A percentile compares a stretch with the other conserved stretches of the same genome.
These are phyloP conservation scores for Clanis bilineata DNA, from an alignment of 2,888 invertebrate genomes.

Conservation along the genomic window DNA sequence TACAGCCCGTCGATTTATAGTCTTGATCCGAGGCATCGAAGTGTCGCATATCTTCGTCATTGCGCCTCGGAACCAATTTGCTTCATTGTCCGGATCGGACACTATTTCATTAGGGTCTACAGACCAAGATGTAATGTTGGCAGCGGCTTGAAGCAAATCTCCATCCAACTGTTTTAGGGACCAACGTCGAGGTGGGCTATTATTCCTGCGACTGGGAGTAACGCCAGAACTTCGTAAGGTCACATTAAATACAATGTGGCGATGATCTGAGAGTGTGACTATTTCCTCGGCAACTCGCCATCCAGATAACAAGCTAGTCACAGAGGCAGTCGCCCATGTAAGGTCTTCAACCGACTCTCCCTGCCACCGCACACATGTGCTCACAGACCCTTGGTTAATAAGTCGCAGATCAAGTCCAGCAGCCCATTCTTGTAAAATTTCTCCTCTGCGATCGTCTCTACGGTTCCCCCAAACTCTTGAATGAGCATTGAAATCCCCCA, in stretches of 20 bases:
- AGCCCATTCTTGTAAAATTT: not conserved
- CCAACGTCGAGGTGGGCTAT: not conserved
- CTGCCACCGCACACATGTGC: conserved; percentile 19
- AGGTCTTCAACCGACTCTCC: conserved; percentile 19
- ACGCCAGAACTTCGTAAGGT: not conserved
- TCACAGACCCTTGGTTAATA: conserved; percentile 14
- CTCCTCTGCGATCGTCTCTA: not conserved
- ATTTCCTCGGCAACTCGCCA: not conserved
- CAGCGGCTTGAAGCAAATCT: conserved; percentile 6
- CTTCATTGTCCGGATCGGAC: not conserved
- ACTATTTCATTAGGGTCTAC: not conserved
- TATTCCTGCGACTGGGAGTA: not conserved
- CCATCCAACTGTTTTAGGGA: not conserved
- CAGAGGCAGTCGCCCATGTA: conserved; percentile 14
- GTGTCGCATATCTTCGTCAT: not conserved
- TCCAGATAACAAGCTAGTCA: not conserved
- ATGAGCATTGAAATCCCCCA: conserved; percentile 6
- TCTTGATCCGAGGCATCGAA: not conserved
- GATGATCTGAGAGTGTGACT: conserved; percentile 13
- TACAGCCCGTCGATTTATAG: not conserved
- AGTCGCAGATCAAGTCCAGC: conserved; percentile 11
- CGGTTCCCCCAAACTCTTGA: conserved; percentile 2
- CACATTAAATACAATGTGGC: not conserved
- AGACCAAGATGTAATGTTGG: not conserved
- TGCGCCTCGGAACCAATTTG: not conserved